Base-by-base conservation (phyloP, 2,113 vertebrate species). In the Marmota monax region DNA sequence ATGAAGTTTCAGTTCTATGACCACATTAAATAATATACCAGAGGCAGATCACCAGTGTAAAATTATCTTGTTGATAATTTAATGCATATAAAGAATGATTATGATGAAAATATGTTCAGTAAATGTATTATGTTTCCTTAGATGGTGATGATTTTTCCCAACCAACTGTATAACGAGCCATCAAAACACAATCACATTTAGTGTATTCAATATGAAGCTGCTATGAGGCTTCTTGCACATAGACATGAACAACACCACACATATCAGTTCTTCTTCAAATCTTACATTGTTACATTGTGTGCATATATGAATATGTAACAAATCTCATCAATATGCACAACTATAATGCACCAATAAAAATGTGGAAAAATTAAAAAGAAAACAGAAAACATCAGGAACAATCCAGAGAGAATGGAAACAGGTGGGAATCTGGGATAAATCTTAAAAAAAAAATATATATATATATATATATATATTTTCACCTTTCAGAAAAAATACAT, bases 401-500 rank as follows among this genome's bases (percentile, higher is more conserved):
- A 92, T 88, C 93, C 53, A 90, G 67, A 67, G 42, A 37, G 34
- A 97, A 90, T 56, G 25, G 22, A 27, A 92, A 79, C 37, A 87
- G 34, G 16, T 56, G 42, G 51, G 83, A 29, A 29, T 76, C 22
- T 42, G 23, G 20, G 67, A 29, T 69, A 90, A 76, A 84, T 84
- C 37, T 92, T 45, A 1, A 1, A 39, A 39, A 39, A 39, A 39
- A 39, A 39, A 7, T 45, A 1, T 45, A 45, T 45, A 45, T 7
- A 45, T 45, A 45, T 45, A 45, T 45, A 45, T 45, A 45, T 45
- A 45, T 45, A 45, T 45, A 45, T 96, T 90, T 93, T 84, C n/a
- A 85, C 53, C 61, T 95, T 94, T 86, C 34, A 91, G 82, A 86
- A 78, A 96, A 70, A 92, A 89, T 74, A 77, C 14, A 80, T 86